phyloP scores from a whole-genome alignment of 2,888 invertebrate genomes.

The Cephus pygmeus region DNA sequence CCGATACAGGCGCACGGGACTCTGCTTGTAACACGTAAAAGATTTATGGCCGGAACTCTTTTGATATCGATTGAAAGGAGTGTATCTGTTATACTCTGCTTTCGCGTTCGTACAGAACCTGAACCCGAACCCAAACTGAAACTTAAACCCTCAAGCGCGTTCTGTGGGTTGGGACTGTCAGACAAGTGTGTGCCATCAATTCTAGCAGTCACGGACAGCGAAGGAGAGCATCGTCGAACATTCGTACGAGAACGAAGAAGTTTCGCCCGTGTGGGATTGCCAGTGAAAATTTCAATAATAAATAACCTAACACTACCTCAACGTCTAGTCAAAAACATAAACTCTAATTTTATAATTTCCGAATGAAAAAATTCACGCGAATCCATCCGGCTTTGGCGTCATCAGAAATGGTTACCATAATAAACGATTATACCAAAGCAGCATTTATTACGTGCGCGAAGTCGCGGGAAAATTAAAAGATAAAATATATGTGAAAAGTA shows the following conservation, averaged over 20 bases:
- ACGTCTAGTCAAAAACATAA: not conserved
- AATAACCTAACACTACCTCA: not conserved
- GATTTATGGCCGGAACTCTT: not conserved
- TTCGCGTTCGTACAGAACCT: not conserved
- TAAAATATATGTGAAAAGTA: not conserved
- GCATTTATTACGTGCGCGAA: not conserved
- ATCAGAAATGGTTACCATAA: not conserved
- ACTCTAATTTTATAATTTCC: not conserved
- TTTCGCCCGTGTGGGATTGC: not conserved
- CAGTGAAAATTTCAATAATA: not conserved
- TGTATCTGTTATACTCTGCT: not conserved
- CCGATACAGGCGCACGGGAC: not conserved
- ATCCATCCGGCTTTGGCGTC: not conserved
- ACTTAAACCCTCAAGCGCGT: not conserved
- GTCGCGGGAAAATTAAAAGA: not conserved
- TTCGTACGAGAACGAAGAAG: not conserved
- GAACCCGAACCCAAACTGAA: not conserved
- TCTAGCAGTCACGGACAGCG: not conserved
- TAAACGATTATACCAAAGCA: not conserved
- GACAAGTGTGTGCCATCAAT: not conserved
- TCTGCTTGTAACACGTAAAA: not conserved
- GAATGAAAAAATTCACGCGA: not conserved
- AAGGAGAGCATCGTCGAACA: not conserved
- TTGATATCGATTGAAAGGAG: not conserved
- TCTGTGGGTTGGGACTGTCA: not conserved